Evolutionary conservation across 2,113 vertebrate genomes (phyloP).

Genomic region (Mesocricetus auratus): DNA sequence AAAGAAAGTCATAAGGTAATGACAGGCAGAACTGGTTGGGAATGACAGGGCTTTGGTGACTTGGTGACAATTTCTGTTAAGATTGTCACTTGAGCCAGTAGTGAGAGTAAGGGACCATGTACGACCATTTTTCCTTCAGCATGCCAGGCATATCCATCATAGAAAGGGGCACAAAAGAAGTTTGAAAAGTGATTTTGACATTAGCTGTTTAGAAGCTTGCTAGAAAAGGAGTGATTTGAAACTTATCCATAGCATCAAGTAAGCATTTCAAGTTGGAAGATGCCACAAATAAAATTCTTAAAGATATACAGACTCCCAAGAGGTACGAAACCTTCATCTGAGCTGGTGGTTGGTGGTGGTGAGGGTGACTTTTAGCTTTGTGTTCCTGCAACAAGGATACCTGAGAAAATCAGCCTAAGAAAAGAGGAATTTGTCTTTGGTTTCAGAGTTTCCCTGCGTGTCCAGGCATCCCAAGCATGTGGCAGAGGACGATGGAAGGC

Average conservation of each 20-base stretch:
- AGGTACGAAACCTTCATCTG: accelerated
- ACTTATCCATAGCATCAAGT: neutral
- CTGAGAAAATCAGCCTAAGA: neutral
- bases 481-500: neutral
- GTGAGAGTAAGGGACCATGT: neutral
- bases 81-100: neutral
- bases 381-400: neutral
- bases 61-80: neutral
- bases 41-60: neutral
- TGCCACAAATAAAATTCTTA: neutral
- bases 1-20: neutral
- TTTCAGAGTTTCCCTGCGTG: neutral
- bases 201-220: neutral
- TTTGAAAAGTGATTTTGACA: neutral
- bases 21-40: neutral
- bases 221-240: neutral
- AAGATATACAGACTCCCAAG: neutral
- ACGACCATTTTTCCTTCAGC: neutral
- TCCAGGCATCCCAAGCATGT: neutral
- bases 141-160: accelerated
- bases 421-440: neutral
- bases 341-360: neutral
- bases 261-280: neutral
- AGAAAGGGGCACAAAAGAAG: neutral
- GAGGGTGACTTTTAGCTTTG: neutral